phyloP scores from a whole-genome alignment of 2,113 vertebrate genomes.

The Potamarius usumacintae region DNA sequence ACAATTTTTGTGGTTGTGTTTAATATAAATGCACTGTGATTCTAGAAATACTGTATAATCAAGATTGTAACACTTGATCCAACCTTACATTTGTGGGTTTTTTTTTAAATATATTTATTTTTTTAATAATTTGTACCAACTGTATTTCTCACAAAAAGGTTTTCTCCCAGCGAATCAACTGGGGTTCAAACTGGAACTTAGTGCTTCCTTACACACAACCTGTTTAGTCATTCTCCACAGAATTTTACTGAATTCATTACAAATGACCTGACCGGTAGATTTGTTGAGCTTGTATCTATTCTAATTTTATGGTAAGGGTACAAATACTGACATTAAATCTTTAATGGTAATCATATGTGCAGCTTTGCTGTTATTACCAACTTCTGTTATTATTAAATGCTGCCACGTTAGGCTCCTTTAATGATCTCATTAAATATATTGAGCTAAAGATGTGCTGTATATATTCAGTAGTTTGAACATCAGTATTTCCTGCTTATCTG shows the following conservation, averaged over 20 bases:
- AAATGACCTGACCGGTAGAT: neutral
- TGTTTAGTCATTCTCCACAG: neutral
- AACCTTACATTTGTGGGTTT: neutral
- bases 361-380: neutral
- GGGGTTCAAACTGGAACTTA: neutral
- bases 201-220: neutral
- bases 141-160: neutral
- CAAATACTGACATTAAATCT: neutral
- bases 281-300: neutral
- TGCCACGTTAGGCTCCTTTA: constrained; percentile 9
- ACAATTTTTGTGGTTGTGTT: neutral
- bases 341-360: neutral
- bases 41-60: neutral
- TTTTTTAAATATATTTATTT: neutral
- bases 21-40: neutral
- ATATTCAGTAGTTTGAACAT: neutral
- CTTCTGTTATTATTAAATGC: neutral
- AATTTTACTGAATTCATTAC: neutral
- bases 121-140: neutral
- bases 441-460: neutral
- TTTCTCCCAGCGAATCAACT: neutral
- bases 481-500: neutral
- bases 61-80: neutral
- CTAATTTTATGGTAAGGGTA: neutral
- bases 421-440: neutral